These are phyloP conservation scores for Pteropus alecto DNA, from an alignment of 2,113 vertebrate species.

Conservation along the genomic window DNA sequence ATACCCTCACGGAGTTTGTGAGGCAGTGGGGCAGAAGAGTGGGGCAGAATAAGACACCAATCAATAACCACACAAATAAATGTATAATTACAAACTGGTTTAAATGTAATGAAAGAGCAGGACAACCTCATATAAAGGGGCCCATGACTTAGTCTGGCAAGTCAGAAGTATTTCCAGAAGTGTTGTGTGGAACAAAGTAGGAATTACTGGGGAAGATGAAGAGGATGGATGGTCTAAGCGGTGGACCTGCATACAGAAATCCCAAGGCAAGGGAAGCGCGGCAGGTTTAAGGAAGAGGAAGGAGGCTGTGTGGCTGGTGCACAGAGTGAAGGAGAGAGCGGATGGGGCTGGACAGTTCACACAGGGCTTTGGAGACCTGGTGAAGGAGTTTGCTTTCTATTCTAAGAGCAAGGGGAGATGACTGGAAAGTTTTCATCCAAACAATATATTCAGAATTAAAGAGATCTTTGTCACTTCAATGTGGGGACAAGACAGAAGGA, in stretches of 20 bases:
- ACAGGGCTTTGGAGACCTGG: background rate
- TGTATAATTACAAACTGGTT: background rate
- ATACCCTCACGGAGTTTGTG: background rate
- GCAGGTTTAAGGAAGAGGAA: background rate
- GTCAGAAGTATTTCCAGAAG: background rate
- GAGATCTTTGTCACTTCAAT: background rate
- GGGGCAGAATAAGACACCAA: background rate
- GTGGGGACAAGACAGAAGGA: background rate
- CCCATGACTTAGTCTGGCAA: background rate
- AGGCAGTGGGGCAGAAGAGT: background rate
- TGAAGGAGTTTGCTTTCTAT: background rate
- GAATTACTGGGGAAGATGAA: background rate
- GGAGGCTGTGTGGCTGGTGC: background rate
- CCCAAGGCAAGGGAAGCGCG: fast-evolving
- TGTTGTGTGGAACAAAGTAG: background rate
- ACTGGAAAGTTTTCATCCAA: background rate
- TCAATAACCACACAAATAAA: background rate
- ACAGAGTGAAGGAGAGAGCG: background rate
- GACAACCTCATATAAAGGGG: background rate
- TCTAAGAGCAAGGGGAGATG: background rate
- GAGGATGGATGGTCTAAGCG: background rate
- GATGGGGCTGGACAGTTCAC: background rate
- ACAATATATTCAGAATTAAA: background rate
- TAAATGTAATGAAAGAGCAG: background rate
- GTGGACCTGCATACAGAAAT: background rate